Evolutionary conservation across 2,113 vertebrate genomes (phyloP).

Genomic region (Sinocyclocheilus grahami): DNA sequence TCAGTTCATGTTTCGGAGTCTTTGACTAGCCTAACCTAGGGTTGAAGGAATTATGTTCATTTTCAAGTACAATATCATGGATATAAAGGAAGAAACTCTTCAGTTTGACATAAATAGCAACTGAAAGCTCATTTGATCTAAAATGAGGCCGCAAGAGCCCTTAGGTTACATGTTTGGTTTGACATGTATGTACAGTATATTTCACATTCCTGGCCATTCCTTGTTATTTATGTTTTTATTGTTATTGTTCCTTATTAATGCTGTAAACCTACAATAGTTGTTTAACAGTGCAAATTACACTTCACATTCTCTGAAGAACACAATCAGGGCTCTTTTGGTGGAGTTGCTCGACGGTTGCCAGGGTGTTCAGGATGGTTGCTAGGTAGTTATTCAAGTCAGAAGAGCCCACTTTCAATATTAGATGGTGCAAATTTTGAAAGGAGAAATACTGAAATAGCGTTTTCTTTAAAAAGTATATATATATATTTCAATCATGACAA

Average conservation of each 20-base stretch:
- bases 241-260: background rate
- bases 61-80: conserved; percentile 11
- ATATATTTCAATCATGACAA: too few species aligned
- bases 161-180: background rate
- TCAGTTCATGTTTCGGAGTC: conserved; percentile 33
- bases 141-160: background rate
- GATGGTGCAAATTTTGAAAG: too few species aligned
- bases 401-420: too few species aligned
- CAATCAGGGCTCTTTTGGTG: too few species aligned
- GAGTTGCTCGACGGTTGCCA: too few species aligned
- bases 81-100: background rate
- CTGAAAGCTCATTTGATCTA: conserved; percentile 35
- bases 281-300: background rate
- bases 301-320: too few species aligned
- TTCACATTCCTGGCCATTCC: background rate
- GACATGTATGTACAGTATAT: background rate
- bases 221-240: background rate
- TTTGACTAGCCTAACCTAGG: conserved; percentile 25
- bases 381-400: too few species aligned
- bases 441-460: too few species aligned
- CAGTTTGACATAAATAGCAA: conserved; percentile 15
- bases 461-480: too few species aligned
- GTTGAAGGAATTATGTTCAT: background rate
- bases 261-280: background rate
- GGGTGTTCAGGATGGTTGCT: too few species aligned